Evolutionary conservation across 2,888 invertebrate genomes (phyloP).

Genomic region (Ceratothoa steindachneri): DNA sequence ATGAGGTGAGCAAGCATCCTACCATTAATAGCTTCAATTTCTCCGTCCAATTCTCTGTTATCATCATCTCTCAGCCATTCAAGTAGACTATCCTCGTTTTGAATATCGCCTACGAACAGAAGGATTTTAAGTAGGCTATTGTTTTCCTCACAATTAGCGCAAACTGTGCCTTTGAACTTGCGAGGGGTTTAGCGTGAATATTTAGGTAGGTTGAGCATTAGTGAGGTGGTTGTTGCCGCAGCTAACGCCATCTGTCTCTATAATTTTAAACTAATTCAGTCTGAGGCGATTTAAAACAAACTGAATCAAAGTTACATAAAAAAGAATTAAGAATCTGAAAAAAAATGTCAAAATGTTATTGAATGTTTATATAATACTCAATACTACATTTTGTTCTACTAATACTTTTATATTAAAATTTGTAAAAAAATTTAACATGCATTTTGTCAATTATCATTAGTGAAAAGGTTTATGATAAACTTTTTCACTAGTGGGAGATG

Average conservation of each 20-base stretch:
- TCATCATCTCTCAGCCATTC: constrained; percentile 92
- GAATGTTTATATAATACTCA: not conserved
- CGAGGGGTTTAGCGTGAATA: not conserved
- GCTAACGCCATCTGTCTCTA: not conserved
- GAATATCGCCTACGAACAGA: constrained; percentile 67
- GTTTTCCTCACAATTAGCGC: not conserved
- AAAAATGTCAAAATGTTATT: not conserved
- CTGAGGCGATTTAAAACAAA: not conserved
- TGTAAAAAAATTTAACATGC: not conserved
- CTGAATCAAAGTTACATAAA: not conserved
- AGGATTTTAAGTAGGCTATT: not conserved
- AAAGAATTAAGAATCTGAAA: not conserved
- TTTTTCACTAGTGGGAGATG: not conserved
- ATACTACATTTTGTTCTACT: not conserved
- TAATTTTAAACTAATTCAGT: not conserved
- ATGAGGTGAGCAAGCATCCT: constrained; percentile 81
- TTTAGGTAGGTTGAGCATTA: not conserved
- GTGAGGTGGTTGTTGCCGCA: not conserved
- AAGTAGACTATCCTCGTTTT: constrained; percentile 83
- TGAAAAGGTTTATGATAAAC: not conserved
- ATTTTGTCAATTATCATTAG: no score
- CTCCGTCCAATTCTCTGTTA: constrained; percentile 85
- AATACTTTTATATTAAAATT: not conserved
- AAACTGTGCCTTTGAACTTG: not conserved
- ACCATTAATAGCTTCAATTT: constrained; percentile 87